Base-by-base conservation (phyloP, 2,797 vertebrate genomes). In the Simalia tracyae region DNA sequence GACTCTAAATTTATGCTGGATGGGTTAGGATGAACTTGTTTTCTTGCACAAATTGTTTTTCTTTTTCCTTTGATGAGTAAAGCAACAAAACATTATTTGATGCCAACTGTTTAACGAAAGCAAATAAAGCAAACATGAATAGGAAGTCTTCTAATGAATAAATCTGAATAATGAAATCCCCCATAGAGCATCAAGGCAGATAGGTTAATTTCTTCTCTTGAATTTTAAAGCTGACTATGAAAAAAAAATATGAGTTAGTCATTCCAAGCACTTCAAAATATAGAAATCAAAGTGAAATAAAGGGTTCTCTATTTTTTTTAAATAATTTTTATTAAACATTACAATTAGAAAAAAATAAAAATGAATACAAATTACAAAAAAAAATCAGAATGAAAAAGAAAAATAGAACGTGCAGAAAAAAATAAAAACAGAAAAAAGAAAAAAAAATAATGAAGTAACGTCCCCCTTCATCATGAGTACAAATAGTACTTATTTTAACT, bases 131-230 rank as follows among this genome's bases (percentile, higher is more conserved):
- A 96, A 96, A 94, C 92, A 95, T 93, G 95, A 97, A 96, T 94
- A 94, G 88, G 85, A 96, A 96, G 93, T 88, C 87, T 96, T 96
- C 93, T 97, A 96, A 97, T 96, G 97, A 97, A 97, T 97, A 97
- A 97, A 97, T 97, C 94, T 96, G 93, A 97, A 97, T 97, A 97
- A 96, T 96, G 96, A 96, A 97, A 96, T 92, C 94, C 95, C 95
- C 96, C 68, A 64, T 94, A 94, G 96, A 96, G 68, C 24, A 0
- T 4, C 92, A 91, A 96, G 92, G 93, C 93, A 95, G 93, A 96
- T 95, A 97, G 95, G 96, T 97, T 97, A 97, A 97, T 97, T 95
- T 91, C 96, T 97, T 96, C 94, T 94, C 94, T 96, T 97, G 96
- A 97, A 97, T 97, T 96, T 97, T 94, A 97, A 97, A 94, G 88